phyloP scores from a whole-genome alignment of 2,797 vertebrate species.

The Urophycis tenuis region DNA sequence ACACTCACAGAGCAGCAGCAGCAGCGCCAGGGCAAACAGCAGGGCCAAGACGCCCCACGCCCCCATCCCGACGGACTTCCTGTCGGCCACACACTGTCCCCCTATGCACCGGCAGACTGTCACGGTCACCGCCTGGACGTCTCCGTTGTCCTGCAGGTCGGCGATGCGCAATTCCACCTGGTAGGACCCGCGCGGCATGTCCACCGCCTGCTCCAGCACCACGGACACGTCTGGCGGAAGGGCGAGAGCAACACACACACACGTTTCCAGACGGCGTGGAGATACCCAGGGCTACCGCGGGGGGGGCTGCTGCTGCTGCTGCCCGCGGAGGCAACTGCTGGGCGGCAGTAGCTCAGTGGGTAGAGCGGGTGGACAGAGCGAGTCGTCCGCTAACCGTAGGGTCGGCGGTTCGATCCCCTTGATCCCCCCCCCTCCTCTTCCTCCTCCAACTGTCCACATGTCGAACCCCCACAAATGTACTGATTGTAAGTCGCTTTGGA shows the following conservation, averaged over 20 bases:
- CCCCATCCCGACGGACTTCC: constrained; percentile 55
- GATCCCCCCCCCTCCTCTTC: no score
- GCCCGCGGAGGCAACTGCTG: no score
- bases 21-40: constrained; percentile 69
- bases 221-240: constrained; percentile 44
- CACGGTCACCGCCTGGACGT: constrained; percentile 48
- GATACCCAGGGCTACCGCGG: not conserved
- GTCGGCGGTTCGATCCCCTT: no score
- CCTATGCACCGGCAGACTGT: constrained; percentile 68
- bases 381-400: no score
- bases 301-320: no score
- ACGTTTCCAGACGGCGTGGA: not conserved
- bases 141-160: constrained; percentile 65
- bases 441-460: no score
- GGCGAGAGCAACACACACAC: no score
- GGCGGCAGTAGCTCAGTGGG: no score
- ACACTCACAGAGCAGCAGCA: constrained; percentile 73
- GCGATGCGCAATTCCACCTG: constrained; percentile 62
- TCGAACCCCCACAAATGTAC: no score
- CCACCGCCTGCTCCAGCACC: constrained; percentile 53
- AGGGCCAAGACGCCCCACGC: constrained; percentile 78
- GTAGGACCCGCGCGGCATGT: constrained; percentile 59
- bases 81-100: constrained; percentile 24
- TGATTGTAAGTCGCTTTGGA: no score
- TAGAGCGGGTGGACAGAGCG: no score